Percentiles rank a stretch among this genome's conserved stretches.
Evolutionary conservation across 2,113 vertebrate genomes (phyloP).

Genomic region (Rhynchomys soricoides): DNA sequence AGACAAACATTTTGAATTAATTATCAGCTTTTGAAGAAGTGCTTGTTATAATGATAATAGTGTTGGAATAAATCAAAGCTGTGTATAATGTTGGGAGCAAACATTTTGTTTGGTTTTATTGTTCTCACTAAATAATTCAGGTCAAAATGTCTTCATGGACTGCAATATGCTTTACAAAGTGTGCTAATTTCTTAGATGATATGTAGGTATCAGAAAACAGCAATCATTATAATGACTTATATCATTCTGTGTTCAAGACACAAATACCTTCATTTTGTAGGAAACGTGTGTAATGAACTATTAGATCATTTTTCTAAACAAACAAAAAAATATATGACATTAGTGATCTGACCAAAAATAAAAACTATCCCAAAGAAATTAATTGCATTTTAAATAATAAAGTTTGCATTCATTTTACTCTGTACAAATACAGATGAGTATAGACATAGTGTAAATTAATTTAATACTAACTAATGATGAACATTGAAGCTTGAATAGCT

Average conservation of each 20-base stretch:
- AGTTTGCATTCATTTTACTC: not conserved
- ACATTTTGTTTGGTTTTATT: not conserved
- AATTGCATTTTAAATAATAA: not conserved
- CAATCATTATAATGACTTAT: not conserved
- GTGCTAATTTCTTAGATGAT: not conserved
- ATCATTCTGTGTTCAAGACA: not conserved
- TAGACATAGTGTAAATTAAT: slow-evolving; percentile 52
- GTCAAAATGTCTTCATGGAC: not conserved
- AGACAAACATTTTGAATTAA: not conserved
- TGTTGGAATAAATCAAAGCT: not conserved
- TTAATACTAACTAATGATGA: slow-evolving; percentile 59
- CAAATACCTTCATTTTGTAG: not conserved
- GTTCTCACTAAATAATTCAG: not conserved
- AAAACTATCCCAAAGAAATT: not conserved
- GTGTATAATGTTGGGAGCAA: not conserved
- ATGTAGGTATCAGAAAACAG: not conserved
- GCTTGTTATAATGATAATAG: not conserved
- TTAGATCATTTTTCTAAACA: not conserved
- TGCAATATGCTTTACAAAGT: not conserved
- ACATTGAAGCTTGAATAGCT: slow-evolving; percentile 12
- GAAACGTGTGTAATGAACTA: not conserved
- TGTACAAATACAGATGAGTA: slow-evolving; percentile 36
- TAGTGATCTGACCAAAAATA: slow-evolving; percentile 31
- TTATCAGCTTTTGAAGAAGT: not conserved
- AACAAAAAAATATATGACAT: not conserved